phyloP scores from a whole-genome alignment of 1,140 invertebrate genomes.

The Pteromalus puparum region DNA sequence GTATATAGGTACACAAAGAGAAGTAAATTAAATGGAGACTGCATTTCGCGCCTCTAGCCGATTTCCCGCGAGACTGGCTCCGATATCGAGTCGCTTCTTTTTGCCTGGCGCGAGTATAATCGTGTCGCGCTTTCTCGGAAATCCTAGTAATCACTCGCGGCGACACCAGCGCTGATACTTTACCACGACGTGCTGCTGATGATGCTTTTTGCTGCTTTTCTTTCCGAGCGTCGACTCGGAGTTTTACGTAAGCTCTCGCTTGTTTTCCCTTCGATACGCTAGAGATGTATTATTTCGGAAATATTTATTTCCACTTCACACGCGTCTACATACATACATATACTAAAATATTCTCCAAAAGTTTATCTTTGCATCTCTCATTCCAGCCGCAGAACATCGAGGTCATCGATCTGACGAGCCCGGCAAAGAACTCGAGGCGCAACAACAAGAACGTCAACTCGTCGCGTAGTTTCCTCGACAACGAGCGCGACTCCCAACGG shows the following conservation, averaged over 20 bases:
- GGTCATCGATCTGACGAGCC: conserved; percentile 58
- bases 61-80: not conserved
- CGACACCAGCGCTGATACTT: not conserved
- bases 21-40: not conserved
- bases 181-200: not conserved
- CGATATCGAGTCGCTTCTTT: not conserved
- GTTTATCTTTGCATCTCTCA: no score
- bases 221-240: not conserved
- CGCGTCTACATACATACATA: not conserved
- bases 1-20: not conserved
- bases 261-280: no score
- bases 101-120: not conserved
- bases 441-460: conserved; percentile 1
- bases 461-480: conserved; percentile 40
- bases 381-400: conserved; percentile 18
- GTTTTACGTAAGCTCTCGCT: not conserved
- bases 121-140: not conserved
- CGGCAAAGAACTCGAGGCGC: conserved; percentile 1
- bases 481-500: conserved; percentile 20
- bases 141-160: not conserved
- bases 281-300: no score
- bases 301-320: not conserved
- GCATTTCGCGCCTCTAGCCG: not conserved
- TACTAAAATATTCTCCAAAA: not conserved
- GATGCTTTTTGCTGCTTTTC: not conserved